Conservation (phyloP, 2,113 vertebrate genomes). For the Cyprinodon brontotheroides region DNA sequence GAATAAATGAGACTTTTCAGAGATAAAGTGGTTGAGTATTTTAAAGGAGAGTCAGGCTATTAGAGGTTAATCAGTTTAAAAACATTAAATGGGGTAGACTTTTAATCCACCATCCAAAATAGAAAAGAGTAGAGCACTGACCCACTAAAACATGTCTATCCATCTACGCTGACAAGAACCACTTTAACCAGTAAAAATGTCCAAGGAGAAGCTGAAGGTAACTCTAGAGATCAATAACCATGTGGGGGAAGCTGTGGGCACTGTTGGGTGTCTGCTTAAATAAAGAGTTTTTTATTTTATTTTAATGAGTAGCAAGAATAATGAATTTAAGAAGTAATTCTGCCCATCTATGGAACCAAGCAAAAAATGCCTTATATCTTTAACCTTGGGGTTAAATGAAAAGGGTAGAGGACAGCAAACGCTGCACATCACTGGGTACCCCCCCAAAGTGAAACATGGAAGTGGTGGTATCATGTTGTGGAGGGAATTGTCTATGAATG, state of each 20-base stretch:
- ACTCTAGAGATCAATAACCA: background rate
- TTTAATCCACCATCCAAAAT: background rate
- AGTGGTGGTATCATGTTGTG: too few species aligned
- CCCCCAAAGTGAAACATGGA: too few species aligned
- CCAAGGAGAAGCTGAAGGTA: too few species aligned
- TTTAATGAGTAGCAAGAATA: background rate
- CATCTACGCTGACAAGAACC: too few species aligned
- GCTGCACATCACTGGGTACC: background rate
- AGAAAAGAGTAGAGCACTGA: background rate
- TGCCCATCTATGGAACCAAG: too few species aligned
- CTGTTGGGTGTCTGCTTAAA: background rate
- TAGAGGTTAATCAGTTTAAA: background rate
- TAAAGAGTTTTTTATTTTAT: background rate
- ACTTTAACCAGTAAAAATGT: background rate
- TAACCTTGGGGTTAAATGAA: background rate
- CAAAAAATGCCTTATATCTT: background rate
- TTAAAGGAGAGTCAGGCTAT: background rate
- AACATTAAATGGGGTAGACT: background rate
- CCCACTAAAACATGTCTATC: background rate
- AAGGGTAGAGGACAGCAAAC: background rate
- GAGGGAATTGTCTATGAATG: background rate
- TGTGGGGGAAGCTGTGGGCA: background rate
- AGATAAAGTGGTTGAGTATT: background rate
- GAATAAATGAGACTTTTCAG: background rate
- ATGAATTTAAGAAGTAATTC: background rate